These are phyloP conservation scores for Acrossocheilus wenchowensis DNA, from an alignment of 2,797 vertebrate species.

Conservation along the genomic window DNA sequence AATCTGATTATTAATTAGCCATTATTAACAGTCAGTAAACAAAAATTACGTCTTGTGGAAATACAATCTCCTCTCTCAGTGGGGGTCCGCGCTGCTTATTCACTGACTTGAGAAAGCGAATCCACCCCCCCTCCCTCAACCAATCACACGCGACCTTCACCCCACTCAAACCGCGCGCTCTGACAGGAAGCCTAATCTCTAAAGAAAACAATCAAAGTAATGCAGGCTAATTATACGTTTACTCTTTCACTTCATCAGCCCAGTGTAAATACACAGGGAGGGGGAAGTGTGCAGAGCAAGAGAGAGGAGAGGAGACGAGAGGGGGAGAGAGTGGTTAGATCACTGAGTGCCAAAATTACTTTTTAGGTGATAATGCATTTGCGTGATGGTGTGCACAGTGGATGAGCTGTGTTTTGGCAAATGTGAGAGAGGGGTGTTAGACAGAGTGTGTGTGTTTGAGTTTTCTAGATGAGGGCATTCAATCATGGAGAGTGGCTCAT, in stretches of 20 bases:
- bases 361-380: constrained; percentile 66
- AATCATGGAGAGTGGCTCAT: constrained; percentile 59
- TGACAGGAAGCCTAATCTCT: constrained; percentile 85
- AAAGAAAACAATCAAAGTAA: constrained; percentile 88
- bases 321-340: constrained; percentile 62
- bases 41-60: constrained; percentile 96
- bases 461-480: constrained; percentile 66
- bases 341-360: constrained; percentile 71
- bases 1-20: constrained; percentile 98
- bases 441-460: constrained; percentile 56
- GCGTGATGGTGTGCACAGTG: constrained; percentile 57
- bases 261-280: constrained; percentile 78
- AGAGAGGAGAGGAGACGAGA: constrained; percentile 31
- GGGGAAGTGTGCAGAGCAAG: constrained; percentile 55
- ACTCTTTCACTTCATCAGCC: constrained; percentile 83
- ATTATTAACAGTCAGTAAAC: constrained; percentile 99
- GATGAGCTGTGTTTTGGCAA: constrained; percentile 70
- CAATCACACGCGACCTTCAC: constrained; percentile 93
- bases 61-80: constrained; percentile 95
- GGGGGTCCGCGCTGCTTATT: constrained; percentile 86
- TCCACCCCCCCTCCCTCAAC: constrained; percentile 81
- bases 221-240: constrained; percentile 87
- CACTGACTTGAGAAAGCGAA: constrained; percentile 86
- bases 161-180: constrained; percentile 75
- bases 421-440: constrained; percentile 30